Percentiles rank a stretch among this genome's conserved stretches.
Evolutionary conservation across 2,797 vertebrate genomes (phyloP).

Genomic region (Diceros bicornis): DNA sequence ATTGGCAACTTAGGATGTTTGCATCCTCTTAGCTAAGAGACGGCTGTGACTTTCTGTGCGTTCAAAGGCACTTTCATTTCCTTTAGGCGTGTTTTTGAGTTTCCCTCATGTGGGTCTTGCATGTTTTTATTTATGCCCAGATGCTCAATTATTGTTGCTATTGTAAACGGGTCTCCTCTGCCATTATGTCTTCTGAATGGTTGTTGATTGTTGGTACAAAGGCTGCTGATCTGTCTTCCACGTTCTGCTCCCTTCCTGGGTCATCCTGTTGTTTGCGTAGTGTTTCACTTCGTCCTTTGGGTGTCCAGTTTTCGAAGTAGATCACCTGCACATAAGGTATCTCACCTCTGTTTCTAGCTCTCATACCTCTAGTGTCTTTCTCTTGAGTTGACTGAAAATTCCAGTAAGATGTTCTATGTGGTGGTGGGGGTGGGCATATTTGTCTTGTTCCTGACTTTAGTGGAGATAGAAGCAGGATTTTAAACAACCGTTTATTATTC

Average conservation of each 20-base stretch:
- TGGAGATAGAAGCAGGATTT: neutral
- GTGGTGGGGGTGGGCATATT: too few relatives aligned
- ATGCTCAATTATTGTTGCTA: accelerated
- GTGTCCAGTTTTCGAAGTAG: neutral
- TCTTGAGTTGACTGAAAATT: neutral
- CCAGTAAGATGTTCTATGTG: neutral
- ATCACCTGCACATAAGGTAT: neutral
- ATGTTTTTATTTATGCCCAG: neutral
- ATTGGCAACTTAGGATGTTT: neutral
- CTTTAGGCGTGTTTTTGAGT: neutral
- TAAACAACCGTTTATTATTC: neutral
- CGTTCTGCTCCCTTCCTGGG: neutral
- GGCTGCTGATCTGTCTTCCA: neutral
- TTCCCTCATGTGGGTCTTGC: neutral
- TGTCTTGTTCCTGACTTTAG: neutral
- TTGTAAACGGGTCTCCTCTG: neutral
- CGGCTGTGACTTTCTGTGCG: neutral
- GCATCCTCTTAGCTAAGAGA: neutral
- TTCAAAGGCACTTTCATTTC: neutral
- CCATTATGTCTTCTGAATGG: neutral
- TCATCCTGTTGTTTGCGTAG: neutral
- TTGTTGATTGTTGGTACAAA: neutral
- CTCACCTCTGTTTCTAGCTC: neutral
- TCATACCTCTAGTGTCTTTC: neutral
- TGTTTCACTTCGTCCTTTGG: neutral